A percentile compares a stretch with the other conserved stretches of the same genome.
phyloP scores from a whole-genome alignment of 2,113 vertebrate species.

The human (Homo sapiens) region GRCh38 chr20:53965001-53965500 shows the following conservation, averaged over 20 bases:
- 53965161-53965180: neutral
- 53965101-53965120: neutral
- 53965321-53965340: conserved; percentile 28
- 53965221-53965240: neutral
- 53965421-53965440: conserved; percentile 67
- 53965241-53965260: neutral
- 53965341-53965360: conserved; percentile 36
- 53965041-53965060: neutral
- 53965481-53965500: neutral
- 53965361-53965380: conserved; percentile 23
- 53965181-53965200: neutral
- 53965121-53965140: neutral
- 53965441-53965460: neutral
- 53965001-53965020: neutral
- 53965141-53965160: accelerated
- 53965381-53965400: neutral
- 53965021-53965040: conserved; percentile 14
- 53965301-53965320: conserved; percentile 36
- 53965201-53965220: neutral
- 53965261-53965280: neutral
- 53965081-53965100: neutral
- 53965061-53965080: neutral
- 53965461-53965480: neutral
- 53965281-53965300: neutral
- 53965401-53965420: conserved; percentile 62